These are phyloP conservation scores for Chascanopsetta lugubris DNA, from an alignment of 2,113 vertebrate genomes.

Conservation along the genomic window DNA sequence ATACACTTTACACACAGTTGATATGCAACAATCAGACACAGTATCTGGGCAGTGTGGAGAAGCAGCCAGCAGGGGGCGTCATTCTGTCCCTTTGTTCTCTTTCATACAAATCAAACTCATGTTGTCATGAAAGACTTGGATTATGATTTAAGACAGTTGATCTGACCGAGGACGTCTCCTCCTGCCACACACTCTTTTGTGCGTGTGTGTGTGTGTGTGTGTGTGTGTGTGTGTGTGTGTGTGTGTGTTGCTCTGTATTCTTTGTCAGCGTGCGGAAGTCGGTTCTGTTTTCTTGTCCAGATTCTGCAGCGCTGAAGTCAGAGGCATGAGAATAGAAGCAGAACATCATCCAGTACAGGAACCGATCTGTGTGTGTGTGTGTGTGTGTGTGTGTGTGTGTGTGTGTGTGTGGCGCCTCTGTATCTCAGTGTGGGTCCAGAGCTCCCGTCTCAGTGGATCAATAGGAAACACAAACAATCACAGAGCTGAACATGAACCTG, in stretches of 20 bases:
- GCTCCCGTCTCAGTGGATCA: constrained; percentile 31
- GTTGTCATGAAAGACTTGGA: no score
- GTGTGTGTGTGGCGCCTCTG: constrained; percentile 1
- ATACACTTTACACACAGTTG: no score
- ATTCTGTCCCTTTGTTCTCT: no score
- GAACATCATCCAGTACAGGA: constrained; percentile 16
- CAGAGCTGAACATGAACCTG: not conserved
- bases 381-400: constrained; percentile 26
- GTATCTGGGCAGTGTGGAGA: no score
- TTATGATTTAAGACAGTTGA: no score
- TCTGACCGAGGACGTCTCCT: no score
- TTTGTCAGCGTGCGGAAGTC: constrained; percentile 33
- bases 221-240: no score
- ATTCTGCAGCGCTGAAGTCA: constrained; percentile 71
- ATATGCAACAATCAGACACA: no score
- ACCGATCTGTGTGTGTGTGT: not conserved
- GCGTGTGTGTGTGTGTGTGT: no score
- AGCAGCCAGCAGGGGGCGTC: no score
- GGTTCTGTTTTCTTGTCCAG: constrained; percentile 53
- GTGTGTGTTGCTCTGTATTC: not conserved
- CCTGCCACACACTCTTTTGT: no score
- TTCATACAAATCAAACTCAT: no score
- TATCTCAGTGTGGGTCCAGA: constrained; percentile 50
- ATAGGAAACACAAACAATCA: constrained; percentile 3
- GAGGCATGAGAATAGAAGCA: constrained; percentile 67